phyloP scores from a whole-genome alignment of 2,113 vertebrate species.

The Gadus chalcogrammus region DNA sequence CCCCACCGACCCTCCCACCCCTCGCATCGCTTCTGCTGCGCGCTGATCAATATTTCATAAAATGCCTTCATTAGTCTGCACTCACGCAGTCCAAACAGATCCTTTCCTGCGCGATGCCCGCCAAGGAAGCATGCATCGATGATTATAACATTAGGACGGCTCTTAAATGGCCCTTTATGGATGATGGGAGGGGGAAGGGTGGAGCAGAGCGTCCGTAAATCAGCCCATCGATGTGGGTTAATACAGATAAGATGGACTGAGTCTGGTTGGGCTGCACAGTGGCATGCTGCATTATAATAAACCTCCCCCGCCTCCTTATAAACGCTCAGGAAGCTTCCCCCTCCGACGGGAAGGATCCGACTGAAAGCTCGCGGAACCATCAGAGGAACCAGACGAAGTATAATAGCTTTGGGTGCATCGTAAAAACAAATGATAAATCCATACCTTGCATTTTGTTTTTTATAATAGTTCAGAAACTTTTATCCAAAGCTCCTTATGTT shows the following conservation, averaged over 20 bases:
- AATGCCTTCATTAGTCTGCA: conserved; percentile 64
- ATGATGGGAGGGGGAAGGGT: conserved; percentile 10
- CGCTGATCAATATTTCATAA: conserved; percentile 75
- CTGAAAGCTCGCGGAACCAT: too few relatives aligned
- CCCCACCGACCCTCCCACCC: conserved; percentile 39
- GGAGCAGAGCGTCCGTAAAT: conserved; percentile 34
- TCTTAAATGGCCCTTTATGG: conserved; percentile 50
- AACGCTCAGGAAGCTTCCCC: too few relatives aligned
- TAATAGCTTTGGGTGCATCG: too few relatives aligned
- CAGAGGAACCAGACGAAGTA: too few relatives aligned
- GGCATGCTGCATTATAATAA: conserved; percentile 3
- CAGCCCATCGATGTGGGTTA: conserved; percentile 16
- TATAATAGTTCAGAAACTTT: too few relatives aligned
- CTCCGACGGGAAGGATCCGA: too few relatives aligned
- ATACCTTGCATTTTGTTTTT: too few relatives aligned
- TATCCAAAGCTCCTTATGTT: too few relatives aligned
- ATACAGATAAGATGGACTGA: conserved; percentile 26
- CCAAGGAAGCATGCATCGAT: conserved; percentile 51
- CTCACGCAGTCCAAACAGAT: conserved; percentile 53
- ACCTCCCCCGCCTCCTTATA: too few relatives aligned
- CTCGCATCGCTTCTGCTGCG: conserved; percentile 47
- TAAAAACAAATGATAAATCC: too few relatives aligned
- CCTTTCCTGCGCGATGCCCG: conserved; percentile 24
- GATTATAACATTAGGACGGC: conserved; percentile 44
- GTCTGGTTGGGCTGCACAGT: conserved; percentile 7